phyloP scores from a whole-genome alignment of 2,888 invertebrate genomes.

The Lepeophtheirus nordmannii region DNA sequence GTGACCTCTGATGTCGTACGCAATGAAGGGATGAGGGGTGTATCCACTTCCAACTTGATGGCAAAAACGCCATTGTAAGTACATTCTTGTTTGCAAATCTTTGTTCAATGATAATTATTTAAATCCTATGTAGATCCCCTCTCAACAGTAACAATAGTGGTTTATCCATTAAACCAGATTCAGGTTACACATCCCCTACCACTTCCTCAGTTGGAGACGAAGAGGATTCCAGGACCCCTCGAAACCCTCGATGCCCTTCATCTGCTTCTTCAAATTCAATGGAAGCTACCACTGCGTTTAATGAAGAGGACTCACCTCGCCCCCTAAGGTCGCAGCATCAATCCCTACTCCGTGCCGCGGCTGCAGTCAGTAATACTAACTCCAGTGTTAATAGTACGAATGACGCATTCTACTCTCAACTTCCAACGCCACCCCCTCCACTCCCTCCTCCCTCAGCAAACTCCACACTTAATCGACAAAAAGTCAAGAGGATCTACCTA shows the following conservation, averaged over 20 bases:
- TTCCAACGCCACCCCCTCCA: not conserved
- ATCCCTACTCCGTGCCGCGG: not conserved
- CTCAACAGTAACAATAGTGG: not conserved
- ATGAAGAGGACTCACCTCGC: not conserved
- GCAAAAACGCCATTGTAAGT: not conserved
- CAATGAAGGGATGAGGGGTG: not conserved
- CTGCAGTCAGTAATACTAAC: no score
- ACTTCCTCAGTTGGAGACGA: not conserved
- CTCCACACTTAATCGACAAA: conserved; percentile 4
- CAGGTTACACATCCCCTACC: not conserved
- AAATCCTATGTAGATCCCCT: not conserved
- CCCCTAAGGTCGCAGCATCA: not conserved
- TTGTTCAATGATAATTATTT: not conserved
- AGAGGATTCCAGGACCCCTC: not conserved
- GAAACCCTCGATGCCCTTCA: not conserved
- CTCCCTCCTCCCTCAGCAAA: not conserved
- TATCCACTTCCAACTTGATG: not conserved
- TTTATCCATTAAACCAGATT: not conserved
- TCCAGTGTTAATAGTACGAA: not conserved
- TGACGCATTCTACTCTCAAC: not conserved
- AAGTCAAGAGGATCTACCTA: not conserved
- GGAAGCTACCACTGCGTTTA: not conserved
- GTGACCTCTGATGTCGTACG: not conserved
- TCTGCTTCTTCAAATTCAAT: not conserved
- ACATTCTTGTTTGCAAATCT: not conserved